Evolutionary conservation across 2,113 vertebrate genomes (phyloP).

Genomic region (Myotis yumanensis): DNA sequence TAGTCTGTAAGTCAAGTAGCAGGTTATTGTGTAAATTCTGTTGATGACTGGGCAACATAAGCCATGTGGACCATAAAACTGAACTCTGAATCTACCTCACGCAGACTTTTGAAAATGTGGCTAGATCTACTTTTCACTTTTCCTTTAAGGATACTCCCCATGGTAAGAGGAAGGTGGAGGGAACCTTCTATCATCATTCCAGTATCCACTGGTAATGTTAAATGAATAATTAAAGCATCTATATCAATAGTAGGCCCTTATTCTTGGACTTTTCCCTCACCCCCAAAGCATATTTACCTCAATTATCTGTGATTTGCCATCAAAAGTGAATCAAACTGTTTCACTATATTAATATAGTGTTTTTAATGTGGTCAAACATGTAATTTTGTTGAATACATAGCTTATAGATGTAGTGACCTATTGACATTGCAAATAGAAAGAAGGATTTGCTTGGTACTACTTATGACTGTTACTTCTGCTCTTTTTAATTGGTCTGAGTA

Average conservation of each 20-base stretch:
- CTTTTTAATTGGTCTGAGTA: background rate
- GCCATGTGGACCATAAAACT: background rate
- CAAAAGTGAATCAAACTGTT: background rate
- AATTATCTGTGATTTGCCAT: background rate
- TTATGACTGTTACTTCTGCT: background rate
- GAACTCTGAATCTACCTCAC: background rate
- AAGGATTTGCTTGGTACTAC: background rate
- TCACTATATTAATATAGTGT: background rate
- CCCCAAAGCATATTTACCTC: background rate
- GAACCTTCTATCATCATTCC: background rate
- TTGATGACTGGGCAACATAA: background rate
- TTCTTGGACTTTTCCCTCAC: background rate
- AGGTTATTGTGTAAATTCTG: background rate
- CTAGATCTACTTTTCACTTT: background rate
- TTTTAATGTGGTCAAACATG: background rate
- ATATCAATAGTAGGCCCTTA: background rate
- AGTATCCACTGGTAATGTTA: background rate
- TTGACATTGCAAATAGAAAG: background rate
- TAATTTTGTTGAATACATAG: background rate
- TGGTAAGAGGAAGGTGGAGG: background rate
- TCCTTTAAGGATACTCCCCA: background rate
- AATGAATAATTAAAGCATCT: background rate
- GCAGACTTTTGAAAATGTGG: background rate
- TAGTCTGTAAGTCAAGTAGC: background rate
- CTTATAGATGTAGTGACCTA: background rate